Percentiles rank a stretch among this genome's conserved stretches.
Evolutionary conservation across 2,888 invertebrate species (phyloP).

Genomic region (Tricholauxania praeusta): DNA sequence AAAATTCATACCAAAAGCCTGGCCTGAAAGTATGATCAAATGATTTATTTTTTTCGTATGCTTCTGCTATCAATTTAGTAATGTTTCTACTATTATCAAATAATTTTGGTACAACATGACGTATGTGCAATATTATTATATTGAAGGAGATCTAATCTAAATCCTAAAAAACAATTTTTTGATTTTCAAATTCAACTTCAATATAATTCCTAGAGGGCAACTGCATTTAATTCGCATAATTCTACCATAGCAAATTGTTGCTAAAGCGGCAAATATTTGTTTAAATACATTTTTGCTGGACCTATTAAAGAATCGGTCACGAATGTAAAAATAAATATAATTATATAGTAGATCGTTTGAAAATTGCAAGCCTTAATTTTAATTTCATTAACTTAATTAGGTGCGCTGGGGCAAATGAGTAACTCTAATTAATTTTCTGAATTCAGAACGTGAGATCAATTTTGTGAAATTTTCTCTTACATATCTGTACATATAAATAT

Average conservation of each 20-base stretch:
- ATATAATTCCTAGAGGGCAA: no score
- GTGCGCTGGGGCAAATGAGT: conserved; percentile 33
- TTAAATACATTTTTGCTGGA: conserved; percentile 9
- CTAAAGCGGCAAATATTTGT: conserved; percentile 18
- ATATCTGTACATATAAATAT: no score
- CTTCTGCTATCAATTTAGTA: no score
- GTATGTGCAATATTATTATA: no score
- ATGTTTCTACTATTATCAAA: no score
- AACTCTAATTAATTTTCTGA: conserved; percentile 4
- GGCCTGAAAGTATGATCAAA: no score
- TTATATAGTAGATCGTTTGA: conserved; percentile 11
- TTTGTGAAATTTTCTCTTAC: background rate
- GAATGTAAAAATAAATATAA: conserved; percentile 4
- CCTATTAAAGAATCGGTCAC: conserved; percentile 17
- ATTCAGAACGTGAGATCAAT: background rate
- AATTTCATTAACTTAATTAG: conserved; percentile 33
- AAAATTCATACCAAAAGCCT: no score
- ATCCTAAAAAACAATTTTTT: no score
- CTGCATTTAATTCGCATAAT: background rate
- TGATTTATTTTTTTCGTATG: no score
- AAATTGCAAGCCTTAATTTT: conserved; percentile 1
- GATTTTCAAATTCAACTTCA: no score
- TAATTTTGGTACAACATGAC: no score
- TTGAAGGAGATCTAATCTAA: no score
- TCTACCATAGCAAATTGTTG: conserved; percentile 2